phyloP scores from a whole-genome alignment of 2,888 invertebrate species.

The Aphidoletes aphidimyza region DNA sequence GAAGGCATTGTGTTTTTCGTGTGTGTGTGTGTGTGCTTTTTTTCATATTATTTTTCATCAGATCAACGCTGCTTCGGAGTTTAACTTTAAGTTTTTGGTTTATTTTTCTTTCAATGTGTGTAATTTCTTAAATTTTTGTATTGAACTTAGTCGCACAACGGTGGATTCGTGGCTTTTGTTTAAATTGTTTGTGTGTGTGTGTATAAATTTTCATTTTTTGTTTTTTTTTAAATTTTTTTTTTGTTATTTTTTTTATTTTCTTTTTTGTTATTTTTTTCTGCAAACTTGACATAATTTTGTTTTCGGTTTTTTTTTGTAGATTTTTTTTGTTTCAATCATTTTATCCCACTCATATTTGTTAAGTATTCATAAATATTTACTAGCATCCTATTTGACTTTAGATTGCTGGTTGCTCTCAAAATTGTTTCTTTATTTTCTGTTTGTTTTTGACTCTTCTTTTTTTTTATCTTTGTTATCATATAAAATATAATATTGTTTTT shows the following conservation, averaged over 20 bases:
- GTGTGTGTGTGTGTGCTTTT: neutral
- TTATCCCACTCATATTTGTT: conserved; percentile 26
- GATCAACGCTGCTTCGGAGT: neutral
- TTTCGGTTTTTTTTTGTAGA: neutral
- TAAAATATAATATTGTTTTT: conserved; percentile 48
- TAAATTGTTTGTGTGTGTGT: too few relatives aligned
- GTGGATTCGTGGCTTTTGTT: too few relatives aligned
- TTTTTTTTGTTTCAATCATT: too few relatives aligned
- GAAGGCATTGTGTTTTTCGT: neutral
- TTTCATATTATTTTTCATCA: neutral
- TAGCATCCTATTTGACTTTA: conserved; percentile 51
- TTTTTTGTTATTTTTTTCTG: neutral
- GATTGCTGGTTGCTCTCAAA: conserved; percentile 2
- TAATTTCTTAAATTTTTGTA: too few relatives aligned
- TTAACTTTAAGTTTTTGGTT: too few relatives aligned
- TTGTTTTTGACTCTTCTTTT: conserved; percentile 18
- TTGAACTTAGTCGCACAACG: too few relatives aligned
- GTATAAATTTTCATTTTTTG: too few relatives aligned
- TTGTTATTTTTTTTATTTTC: neutral
- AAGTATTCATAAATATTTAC: conserved; percentile 43
- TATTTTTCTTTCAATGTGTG: too few relatives aligned
- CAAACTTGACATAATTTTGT: neutral
- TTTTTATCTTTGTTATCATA: conserved; percentile 41
- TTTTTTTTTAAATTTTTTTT: neutral
- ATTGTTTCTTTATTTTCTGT: neutral